phyloP scores from a whole-genome alignment of 2,113 vertebrate species.

The Centropristis striata region DNA sequence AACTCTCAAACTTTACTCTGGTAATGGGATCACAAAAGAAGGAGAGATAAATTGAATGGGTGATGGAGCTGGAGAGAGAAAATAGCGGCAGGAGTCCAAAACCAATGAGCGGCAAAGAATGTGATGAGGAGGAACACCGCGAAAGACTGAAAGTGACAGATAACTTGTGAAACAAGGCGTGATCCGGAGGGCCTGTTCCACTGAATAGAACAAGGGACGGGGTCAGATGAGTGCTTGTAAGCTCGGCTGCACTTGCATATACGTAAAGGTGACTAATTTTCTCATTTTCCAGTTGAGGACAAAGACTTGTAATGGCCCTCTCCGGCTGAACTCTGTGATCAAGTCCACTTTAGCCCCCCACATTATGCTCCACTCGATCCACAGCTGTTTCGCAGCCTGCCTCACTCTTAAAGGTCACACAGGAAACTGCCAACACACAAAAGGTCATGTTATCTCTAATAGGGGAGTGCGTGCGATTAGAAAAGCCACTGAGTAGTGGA shows the following conservation, averaged over 20 bases:
- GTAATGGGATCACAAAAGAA: conserved; percentile 16
- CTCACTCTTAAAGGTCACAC: conserved; percentile 78
- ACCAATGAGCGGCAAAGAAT: conserved; percentile 29
- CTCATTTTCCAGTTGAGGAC: conserved; percentile 77
- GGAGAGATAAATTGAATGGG: conserved; percentile 35
- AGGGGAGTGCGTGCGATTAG: conserved; percentile 70
- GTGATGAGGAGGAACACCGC: conserved; percentile 56
- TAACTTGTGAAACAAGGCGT: conserved; percentile 64
- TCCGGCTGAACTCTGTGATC: conserved; percentile 48
- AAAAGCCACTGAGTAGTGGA: conserved; percentile 53
- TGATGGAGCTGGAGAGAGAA: conserved; percentile 36
- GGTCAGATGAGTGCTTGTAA: conserved; percentile 59
- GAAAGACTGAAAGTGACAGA: conserved; percentile 67
- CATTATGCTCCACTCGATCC: conserved; percentile 73
- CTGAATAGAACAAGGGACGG: conserved; percentile 46
- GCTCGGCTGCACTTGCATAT: conserved; percentile 54
- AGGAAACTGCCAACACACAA: conserved; percentile 80
- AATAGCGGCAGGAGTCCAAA: conserved; percentile 37
- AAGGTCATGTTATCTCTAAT: conserved; percentile 82
- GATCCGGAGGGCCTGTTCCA: conserved; percentile 40
- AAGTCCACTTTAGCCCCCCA: conserved; percentile 65
- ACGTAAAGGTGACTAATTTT: conserved; percentile 80
- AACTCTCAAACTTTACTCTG: not conserved
- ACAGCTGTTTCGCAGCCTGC: conserved; percentile 72
- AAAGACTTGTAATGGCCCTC: conserved; percentile 64